A percentile compares a stretch with the other conserved stretches of the same genome.
Conservation (phyloP, 2,797 vertebrate genomes). For the Pipistrellus pygmaeus region DNA sequence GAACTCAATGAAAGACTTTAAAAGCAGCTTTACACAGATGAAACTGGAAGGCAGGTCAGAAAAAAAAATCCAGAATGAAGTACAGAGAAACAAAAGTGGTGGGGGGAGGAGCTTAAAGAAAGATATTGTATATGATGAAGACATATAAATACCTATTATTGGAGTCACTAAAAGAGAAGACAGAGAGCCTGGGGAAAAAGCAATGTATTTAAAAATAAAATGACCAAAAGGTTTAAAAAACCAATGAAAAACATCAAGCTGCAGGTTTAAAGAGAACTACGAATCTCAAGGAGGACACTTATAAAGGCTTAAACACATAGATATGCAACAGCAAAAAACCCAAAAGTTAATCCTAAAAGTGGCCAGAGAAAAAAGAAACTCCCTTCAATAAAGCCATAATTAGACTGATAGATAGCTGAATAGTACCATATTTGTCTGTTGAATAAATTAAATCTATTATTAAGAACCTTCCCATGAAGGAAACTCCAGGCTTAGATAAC, state of each 20-base stretch:
- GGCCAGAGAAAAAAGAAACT: neutral
- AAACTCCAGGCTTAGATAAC: constrained; percentile 38
- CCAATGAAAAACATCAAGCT: constrained; percentile 1
- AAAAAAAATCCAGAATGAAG: constrained; percentile 37
- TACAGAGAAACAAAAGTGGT: constrained; percentile 9
- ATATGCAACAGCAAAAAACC: neutral
- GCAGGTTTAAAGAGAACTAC: neutral
- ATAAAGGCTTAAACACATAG: neutral
- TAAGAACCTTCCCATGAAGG: constrained; percentile 59
- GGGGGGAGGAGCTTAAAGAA: neutral
- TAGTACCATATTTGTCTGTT: neutral
- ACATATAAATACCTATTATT: neutral
- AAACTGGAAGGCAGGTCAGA: constrained; percentile 42
- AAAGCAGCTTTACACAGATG: constrained; percentile 20
- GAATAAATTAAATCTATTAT: constrained; percentile 49
- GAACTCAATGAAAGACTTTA: constrained; percentile 47
- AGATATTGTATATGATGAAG: neutral
- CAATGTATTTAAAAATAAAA: constrained; percentile 52
- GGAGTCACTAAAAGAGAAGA: neutral
- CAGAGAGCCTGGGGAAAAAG: neutral
- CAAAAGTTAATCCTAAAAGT: constrained; percentile 2
- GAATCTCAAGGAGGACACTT: neutral
- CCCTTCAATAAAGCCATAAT: neutral
- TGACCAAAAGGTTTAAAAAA: constrained; percentile 19
- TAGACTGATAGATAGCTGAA: neutral